Percentiles rank a stretch among this genome's conserved stretches.
phyloP scores from a whole-genome alignment of 2,797 vertebrate species.

The Myotis vivesi region DNA sequence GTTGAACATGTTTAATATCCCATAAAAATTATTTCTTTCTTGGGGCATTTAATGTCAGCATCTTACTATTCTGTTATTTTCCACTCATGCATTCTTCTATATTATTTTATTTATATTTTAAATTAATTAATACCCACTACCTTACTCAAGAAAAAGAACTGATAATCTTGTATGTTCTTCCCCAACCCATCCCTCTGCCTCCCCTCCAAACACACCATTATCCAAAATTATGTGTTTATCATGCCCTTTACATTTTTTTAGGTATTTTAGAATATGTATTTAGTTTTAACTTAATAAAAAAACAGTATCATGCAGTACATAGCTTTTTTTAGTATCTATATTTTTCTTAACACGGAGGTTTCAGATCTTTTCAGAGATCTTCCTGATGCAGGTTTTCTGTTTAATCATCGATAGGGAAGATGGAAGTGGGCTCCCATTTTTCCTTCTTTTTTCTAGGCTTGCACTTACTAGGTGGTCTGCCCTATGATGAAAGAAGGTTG shows the following conservation, averaged over 20 bases:
- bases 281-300: constrained; percentile 2
- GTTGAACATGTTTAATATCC: neutral
- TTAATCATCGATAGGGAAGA: neutral
- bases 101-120: constrained; percentile 25
- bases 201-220: neutral
- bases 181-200: neutral
- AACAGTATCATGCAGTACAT: neutral
- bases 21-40: neutral
- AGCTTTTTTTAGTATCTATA: neutral
- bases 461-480: neutral
- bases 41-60: neutral
- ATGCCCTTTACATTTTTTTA: neutral
- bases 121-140: neutral
- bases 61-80: neutral
- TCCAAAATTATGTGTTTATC: neutral
- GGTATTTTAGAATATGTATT: neutral
- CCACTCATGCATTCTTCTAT: neutral
- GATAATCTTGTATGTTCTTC: neutral
- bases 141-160: neutral
- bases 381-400: neutral
- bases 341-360: neutral
- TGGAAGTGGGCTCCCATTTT: neutral
- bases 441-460: constrained; percentile 2
- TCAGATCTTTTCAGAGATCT: neutral
- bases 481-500: neutral